Base-by-base conservation (phyloP, 2,797 vertebrate genomes). In the Garrulus glandarius region DNA sequence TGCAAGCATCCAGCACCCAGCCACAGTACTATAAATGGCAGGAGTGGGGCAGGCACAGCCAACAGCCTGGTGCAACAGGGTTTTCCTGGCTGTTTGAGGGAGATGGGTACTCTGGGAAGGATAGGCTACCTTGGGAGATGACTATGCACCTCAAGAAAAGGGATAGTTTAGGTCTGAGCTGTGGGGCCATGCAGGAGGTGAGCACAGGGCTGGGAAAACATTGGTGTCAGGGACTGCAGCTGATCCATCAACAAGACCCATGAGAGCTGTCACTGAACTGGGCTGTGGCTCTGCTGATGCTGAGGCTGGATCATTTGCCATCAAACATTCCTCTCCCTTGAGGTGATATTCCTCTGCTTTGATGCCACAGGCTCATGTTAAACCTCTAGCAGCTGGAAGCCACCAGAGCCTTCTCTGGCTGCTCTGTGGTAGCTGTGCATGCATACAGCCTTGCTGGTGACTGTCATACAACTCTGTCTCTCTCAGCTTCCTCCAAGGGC, bases 131-230 rank as follows among this genome's bases (percentile, higher is more conserved):
- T 15, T 20, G 32, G 49, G 26, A 56, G 14, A 26, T 76, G 26
- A 12, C 7, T 37, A 0, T 26, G 10, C 12, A 11, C 27, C 22
- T 57, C 55, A 23, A 0, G 17, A 20, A 41, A 46, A 4, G 55
- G 37, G 29, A 2, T 13, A 24, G 24, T 26, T 56, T 32, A 6
- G 21, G 13, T 11, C 16, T 55, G 60, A 65, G 68, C 55, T 20
- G 19, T 18, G n/a, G 7, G 75, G 6, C 15, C 29, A 11, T 9
- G 14, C 15, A 49, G 57, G 29, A 60, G 7, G 18, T 30, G 53
- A 84, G 34, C 44, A 20, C 27, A 55, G 44, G 24, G 14, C 15
- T 79, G 70, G 53, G 46, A 34, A 72, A 49, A 8, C 22, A 2
- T 4, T 46, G 30, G 17, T n/a, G 29, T 34, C 23, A 24, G 37